Percentiles rank a stretch among this genome's conserved stretches.
These are phyloP conservation scores for Pao palembangensis DNA, from an alignment of 2,113 vertebrate genomes.

Conservation along the genomic window DNA sequence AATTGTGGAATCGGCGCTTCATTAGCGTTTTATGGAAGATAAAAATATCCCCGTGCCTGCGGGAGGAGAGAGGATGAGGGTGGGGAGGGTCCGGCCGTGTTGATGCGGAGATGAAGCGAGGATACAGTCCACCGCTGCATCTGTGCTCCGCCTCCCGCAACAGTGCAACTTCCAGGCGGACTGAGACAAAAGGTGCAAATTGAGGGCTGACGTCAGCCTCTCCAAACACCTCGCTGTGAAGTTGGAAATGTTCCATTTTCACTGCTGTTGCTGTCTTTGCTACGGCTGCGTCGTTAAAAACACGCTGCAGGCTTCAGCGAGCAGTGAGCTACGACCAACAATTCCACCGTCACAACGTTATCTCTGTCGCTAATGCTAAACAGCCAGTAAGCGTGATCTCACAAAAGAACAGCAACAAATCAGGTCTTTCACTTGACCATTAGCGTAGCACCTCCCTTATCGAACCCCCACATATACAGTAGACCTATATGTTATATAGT, in stretches of 20 bases:
- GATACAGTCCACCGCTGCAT: neutral
- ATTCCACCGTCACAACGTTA: neutral
- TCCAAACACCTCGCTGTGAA: conserved; percentile 36
- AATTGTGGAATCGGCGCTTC: conserved; percentile 53
- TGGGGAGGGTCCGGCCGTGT: conserved; percentile 21
- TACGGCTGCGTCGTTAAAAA: conserved; percentile 6
- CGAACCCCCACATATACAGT: too few species aligned
- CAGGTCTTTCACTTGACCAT: too few species aligned
- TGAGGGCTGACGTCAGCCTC: conserved; percentile 24
- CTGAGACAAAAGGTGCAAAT: conserved; percentile 34
- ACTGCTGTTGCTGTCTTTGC: conserved; percentile 5
- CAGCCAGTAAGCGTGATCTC: too few species aligned
- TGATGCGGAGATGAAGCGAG: conserved; percentile 1
- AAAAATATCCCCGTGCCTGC: conserved; percentile 68
- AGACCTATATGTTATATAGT: too few species aligned
- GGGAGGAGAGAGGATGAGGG: conserved; percentile 41
- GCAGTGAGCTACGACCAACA: neutral
- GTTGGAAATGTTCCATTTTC: conserved; percentile 39
- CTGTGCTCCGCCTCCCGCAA: neutral
- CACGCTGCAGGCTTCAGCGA: conserved; percentile 8
- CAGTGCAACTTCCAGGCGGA: conserved; percentile 8
- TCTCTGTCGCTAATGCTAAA: too few species aligned
- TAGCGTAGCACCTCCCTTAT: too few species aligned
- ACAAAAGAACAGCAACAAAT: too few species aligned
- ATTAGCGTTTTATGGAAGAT: conserved; percentile 60